A percentile compares a stretch with the other conserved stretches of the same genome.
Conservation (phyloP, 2,888 invertebrate species). For the Pseudococcus viburni region DNA sequence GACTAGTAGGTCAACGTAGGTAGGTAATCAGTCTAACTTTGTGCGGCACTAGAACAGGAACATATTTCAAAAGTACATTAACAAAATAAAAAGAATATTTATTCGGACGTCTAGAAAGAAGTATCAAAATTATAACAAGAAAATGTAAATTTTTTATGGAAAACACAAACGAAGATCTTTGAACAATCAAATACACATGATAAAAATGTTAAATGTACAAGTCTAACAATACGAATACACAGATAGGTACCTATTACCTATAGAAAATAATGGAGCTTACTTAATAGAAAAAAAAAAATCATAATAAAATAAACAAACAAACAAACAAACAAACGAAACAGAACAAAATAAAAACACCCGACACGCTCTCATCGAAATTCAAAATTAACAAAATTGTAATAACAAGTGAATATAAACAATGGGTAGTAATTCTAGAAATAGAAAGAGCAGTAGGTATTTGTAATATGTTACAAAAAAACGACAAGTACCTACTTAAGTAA, state of each 20-base stretch:
- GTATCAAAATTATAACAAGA: constrained; percentile 49
- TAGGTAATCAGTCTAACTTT: no score
- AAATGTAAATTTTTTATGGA: constrained; percentile 33
- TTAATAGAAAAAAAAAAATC: neutral
- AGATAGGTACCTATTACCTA: neutral
- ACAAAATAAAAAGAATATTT: constrained; percentile 30
- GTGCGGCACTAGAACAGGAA: no score
- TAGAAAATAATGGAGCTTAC: neutral
- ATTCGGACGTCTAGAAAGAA: constrained; percentile 34
- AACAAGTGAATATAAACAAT: neutral
- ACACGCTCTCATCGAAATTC: neutral
- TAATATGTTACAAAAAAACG: neutral
- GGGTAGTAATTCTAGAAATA: neutral
- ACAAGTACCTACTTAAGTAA: neutral
- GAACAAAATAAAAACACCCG: neutral
- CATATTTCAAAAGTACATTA: neutral
- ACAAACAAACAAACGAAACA: neutral
- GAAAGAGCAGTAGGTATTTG: neutral
- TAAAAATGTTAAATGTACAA: neutral
- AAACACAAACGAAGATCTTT: constrained; percentile 36
- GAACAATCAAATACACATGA: neutral
- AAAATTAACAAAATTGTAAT: neutral
- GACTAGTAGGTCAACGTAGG: no score
- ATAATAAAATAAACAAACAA: no score
- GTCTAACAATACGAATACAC: neutral